Evolutionary conservation across 2,888 invertebrate species (phyloP), one percentile per base, ranked within the genome.

Genomic region (Tinea trinotella): DNA sequence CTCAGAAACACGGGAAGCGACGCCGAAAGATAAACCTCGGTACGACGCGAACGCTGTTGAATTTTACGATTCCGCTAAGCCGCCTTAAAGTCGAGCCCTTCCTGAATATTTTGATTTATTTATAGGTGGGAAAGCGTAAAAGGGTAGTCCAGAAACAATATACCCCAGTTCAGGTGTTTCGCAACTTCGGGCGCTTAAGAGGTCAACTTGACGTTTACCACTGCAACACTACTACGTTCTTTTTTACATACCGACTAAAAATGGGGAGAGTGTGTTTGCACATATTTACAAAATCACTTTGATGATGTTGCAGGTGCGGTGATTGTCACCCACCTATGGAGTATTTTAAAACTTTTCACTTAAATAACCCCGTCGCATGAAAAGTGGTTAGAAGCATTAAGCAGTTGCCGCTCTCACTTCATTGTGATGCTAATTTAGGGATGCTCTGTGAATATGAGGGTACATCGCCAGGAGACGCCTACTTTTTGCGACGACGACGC

Each of bases 81-180:
- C 82, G 80, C 79, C 83, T 81, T 78, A 77, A 82, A 85, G 78
- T 81, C 81, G 78, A 71, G 81, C 82, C 82, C 80, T 83, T 81
- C 77, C 82, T 82, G 83, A 82, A 85, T 84, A 84, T 84, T 85
- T 84, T 85, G 84, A 85, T 85, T 85, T 85, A 85, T 85, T 85
- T 85, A 85, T 81, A 76, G 81, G 77, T 74, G 76, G 74, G 70
- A 80, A 78, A 70, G 78, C 76, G 78, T 81, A 78, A 82, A 83
- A 78, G 82, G 82, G 77, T 81, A 76, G 76, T 74, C 75, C 70
- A 74, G 79, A 58, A 80, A 82, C 81, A 80, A 82, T 81, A 81
- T 79, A 76, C 75, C 69, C 70, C 65, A 68, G 71, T 71, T 75
- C 73, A 75, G 61, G 61, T 63, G 61, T 35, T 67, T 63, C 68